These are phyloP conservation scores for Cebidichthys violaceus DNA, from an alignment of 2,113 vertebrate species.

Conservation along the genomic window DNA sequence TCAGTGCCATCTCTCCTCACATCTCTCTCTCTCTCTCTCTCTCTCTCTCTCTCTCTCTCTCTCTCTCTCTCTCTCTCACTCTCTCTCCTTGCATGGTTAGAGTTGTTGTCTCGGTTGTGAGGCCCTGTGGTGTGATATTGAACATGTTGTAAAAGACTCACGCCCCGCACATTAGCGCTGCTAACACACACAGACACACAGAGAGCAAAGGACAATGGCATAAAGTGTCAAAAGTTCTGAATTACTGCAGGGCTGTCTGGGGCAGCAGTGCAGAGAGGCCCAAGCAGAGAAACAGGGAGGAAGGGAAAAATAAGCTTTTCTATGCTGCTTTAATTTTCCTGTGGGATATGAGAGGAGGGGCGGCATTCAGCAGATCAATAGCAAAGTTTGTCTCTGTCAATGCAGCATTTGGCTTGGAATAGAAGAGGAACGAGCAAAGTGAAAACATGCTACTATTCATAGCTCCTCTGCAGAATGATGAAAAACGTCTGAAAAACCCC, in stretches of 20 bases:
- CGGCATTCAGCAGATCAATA: constrained; percentile 67
- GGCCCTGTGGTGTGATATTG: constrained; percentile 78
- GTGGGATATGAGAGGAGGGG: constrained; percentile 52
- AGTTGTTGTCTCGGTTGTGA: constrained; percentile 66
- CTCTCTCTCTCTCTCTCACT: too few relatives aligned
- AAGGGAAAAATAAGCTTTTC: constrained; percentile 52
- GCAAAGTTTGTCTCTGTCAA: constrained; percentile 68
- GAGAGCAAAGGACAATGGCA: constrained; percentile 29
- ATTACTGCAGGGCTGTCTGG: constrained; percentile 73
- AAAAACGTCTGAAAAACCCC: constrained; percentile 13
- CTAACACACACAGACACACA: constrained; percentile 46
- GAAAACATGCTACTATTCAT: constrained; percentile 53
- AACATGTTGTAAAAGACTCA: constrained; percentile 79
- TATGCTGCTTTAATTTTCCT: constrained; percentile 71
- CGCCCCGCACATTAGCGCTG: constrained; percentile 69
- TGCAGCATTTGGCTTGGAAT: constrained; percentile 52
- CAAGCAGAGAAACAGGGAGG: constrained; percentile 46
- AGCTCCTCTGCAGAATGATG: constrained; percentile 31
- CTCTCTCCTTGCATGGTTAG: constrained; percentile 64
- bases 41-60: constrained; percentile 30
- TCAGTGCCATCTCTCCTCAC: constrained; percentile 59
- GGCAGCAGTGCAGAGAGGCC: constrained; percentile 69
- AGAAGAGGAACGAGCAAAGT: constrained; percentile 32
- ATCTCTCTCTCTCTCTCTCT: constrained; percentile 44
- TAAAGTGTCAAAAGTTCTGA: constrained; percentile 57